Base-by-base conservation (phyloP, 2,797 vertebrate species). In the Cetoscarus ocellatus region DNA sequence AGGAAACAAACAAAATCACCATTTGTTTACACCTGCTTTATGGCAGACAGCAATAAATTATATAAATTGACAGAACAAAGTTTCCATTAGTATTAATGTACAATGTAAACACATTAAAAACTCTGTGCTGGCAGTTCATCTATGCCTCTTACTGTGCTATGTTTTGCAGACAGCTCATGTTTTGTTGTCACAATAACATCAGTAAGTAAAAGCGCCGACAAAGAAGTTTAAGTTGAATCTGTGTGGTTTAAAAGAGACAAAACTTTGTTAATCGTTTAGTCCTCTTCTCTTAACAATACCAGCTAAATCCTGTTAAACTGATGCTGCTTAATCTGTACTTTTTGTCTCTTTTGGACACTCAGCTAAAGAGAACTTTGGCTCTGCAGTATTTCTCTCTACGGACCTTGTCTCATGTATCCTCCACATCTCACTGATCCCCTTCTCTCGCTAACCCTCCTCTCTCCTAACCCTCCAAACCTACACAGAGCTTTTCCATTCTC, bases 361-460 rank as follows among this genome's bases (percentile, higher is more conserved):
- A 69, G 73, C 51, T 67, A 43, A 75, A 58, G 59, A 75, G 66
- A 88, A 89, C 73, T 82, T 88, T 85, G 73, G 55, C 79, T 82
- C 73, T 76, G 67, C 53, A 75, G 76, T 72, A 66, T 44, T 63
- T 78, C 76, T 84, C 82, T 92, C 85, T 67, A 69, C 67, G 86
- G 88, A 70, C 83, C 83, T 71, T 90, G 91, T 90, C 82, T 73
- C 69, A 80, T 87, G 84, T 87, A 87, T 91, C 85, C 83, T 86
- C 75, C 82, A 79, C 73, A 68, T 83, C 85, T 80, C 73, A 73
- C 72, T 79, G 70, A 77, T 77, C 77, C 64, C 84, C 68, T 70
- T 77, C 79, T 77, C 63, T 66, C 79, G 3, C 66, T 27, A 65
- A 63, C 69, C 80, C 76, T 62, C 66, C 60, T 76, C 80, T 81